phyloP scores from a whole-genome alignment of 23 tunicate species.

The Styela plicata region DNA sequence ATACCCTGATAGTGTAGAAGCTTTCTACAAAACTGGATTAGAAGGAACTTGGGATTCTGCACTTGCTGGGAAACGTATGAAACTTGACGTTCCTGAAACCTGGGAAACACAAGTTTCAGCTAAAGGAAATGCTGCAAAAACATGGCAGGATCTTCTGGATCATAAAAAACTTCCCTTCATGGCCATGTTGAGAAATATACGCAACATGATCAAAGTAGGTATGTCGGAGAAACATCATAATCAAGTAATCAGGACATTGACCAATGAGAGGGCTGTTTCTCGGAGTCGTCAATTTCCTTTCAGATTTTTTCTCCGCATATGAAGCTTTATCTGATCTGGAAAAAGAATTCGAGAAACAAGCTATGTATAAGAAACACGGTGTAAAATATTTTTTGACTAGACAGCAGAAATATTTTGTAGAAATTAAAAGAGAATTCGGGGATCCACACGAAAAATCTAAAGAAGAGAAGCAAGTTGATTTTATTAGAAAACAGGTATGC shows the following conservation, averaged over 20 bases:
- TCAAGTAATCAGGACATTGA: constrained; percentile 22
- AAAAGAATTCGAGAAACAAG: constrained; percentile 35
- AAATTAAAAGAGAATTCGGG: constrained; percentile 22
- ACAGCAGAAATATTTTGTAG: neutral
- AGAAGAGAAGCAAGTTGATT: constrained; percentile 28
- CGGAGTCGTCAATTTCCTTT: constrained; percentile 65
- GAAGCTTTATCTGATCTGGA: constrained; percentile 50
- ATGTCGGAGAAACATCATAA: constrained; percentile 48
- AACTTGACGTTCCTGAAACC: constrained; percentile 46
- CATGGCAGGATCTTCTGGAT: constrained; percentile 67
- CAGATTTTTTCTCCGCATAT: constrained; percentile 58
- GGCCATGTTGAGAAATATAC: constrained; percentile 74
- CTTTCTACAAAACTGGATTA: constrained; percentile 37
- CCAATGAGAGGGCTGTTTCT: constrained; percentile 51
- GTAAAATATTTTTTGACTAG: constrained; percentile 4
- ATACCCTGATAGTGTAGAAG: constrained; percentile 45
- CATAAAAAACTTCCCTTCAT: constrained; percentile 63
- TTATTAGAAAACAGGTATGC: neutral
- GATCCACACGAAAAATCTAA: constrained; percentile 3
- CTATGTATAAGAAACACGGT: constrained; percentile 28
- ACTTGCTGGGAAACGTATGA: constrained; percentile 66
- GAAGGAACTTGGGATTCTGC: constrained; percentile 58
- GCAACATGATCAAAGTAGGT: constrained; percentile 71
- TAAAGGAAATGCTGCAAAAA: constrained; percentile 48
- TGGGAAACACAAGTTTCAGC: constrained; percentile 75